A percentile compares a stretch with the other conserved stretches of the same genome.
Conservation (phyloP, 2,113 vertebrate species). For the Zosterops hypoxanthus region DNA sequence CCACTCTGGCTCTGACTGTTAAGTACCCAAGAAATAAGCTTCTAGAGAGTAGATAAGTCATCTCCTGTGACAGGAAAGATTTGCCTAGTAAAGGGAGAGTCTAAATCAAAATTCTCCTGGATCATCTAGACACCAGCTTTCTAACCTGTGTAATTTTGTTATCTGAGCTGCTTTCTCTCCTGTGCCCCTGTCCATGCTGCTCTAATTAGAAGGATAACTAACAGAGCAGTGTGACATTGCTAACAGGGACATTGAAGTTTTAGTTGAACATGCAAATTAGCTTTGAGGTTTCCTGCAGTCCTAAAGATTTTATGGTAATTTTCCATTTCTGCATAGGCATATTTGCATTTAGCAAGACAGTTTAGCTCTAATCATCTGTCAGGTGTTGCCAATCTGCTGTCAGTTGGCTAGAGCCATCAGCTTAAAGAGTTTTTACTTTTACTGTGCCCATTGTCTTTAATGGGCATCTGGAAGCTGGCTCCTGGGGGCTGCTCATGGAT, state of each 20-base stretch:
- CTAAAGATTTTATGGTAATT: conserved; percentile 78
- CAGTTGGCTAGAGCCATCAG: conserved; percentile 60
- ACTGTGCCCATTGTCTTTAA: not conserved
- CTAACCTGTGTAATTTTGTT: not conserved
- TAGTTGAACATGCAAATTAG: conserved; percentile 73
- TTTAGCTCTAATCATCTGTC: conserved; percentile 70
- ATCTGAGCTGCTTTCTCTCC: not conserved
- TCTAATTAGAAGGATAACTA: conserved; percentile 65
- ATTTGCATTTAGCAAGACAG: conserved; percentile 76
- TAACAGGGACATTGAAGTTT: conserved; percentile 57
- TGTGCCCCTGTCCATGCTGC: not conserved
- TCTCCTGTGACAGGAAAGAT: not conserved
- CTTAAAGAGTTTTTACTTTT: conserved; percentile 24
- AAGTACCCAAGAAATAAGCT: not conserved
- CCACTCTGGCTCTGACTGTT: not conserved
- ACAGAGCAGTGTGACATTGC: conserved; percentile 31
- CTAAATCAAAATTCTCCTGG: not conserved
- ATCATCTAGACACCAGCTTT: not conserved
- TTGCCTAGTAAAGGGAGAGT: not conserved
- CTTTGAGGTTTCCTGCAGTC: conserved; percentile 73
- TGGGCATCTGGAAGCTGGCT: not conserved
- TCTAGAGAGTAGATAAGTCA: not conserved
- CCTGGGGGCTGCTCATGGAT: not conserved
- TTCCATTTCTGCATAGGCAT: conserved; percentile 71
- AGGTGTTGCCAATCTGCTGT: conserved; percentile 70